A percentile compares a stretch with the other conserved stretches of the same genome.
Conservation (phyloP, 2,888 invertebrate genomes). For the Luperina nickerlii region DNA sequence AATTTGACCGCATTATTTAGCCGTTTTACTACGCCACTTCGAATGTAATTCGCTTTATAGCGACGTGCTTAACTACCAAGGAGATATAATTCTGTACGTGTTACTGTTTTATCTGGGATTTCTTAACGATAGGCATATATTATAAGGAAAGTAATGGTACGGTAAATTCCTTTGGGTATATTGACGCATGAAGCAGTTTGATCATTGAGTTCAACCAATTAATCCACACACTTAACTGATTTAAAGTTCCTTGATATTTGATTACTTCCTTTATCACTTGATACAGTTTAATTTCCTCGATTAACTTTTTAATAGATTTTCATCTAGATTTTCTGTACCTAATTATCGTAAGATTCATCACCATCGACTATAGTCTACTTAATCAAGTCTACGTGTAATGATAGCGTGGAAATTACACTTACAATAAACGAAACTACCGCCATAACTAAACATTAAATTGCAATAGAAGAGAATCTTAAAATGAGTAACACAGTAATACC, state of each 20-base stretch:
- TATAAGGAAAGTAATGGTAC: conserved; percentile 25
- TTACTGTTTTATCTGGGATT: conserved; percentile 51
- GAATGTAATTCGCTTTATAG: conserved; percentile 50
- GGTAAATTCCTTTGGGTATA: conserved; percentile 25
- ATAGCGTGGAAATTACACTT: conserved; percentile 23
- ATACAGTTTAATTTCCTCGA: background rate
- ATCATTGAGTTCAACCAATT: background rate
- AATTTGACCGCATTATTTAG: conserved; percentile 64
- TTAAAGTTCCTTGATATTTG: conserved; percentile 8
- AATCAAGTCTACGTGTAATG: background rate
- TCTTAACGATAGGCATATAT: conserved; percentile 47
- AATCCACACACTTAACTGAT: background rate
- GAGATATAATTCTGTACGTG: conserved; percentile 57
- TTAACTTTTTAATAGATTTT: background rate
- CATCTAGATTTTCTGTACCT: background rate
- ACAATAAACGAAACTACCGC: conserved; percentile 4
- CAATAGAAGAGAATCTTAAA: conserved; percentile 19
- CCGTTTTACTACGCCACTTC: conserved; percentile 53
- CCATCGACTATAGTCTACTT: background rate
- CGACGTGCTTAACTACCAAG: conserved; percentile 51
- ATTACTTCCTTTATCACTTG: background rate
- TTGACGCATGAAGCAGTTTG: conserved; percentile 12
- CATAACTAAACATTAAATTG: conserved; percentile 28
- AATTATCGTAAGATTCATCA: background rate
- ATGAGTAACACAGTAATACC: conserved; percentile 48